Evolutionary conservation across 1,140 invertebrate species (phyloP), one percentile per base, ranked within the genome.

Genomic region (Drosophila aff.): DNA sequence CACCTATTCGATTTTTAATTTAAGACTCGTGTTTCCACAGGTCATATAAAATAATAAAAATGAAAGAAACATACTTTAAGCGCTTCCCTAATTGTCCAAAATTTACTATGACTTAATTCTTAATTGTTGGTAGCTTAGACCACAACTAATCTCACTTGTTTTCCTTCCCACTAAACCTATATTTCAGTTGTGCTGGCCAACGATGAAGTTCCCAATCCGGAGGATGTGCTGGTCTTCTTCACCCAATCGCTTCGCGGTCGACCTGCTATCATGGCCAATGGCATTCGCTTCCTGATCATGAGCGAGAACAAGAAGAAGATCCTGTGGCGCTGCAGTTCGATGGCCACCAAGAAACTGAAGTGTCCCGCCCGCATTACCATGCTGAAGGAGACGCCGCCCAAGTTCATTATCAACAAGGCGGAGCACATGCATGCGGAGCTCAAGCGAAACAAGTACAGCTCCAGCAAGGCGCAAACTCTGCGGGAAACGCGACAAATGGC

Each of bases 271-370:
- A 86, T 93, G 85, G 92, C 91, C 15, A 92, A 93, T 61, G 92
- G 91, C 36, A 79, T 92, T 26, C 91, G 92, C 13, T 93, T 93
- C 53, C 69, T 93, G 3, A 81, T 93, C 4, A 93, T 93, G 92
- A 93, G 92, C 62, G 91, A 93, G 66, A 93, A 92, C 69, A 92
- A 91, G 31, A 93, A 92, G 67, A 92, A 92, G 46, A 93, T 93
- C 10, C 26, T 93, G 23, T 93, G 92, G 92, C 90, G 92, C n/a
- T 93, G 92, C 65, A 92, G 91, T 23, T 93, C 85, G 4, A 93
- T 93, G 92, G 91, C 91, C 15, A 93, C 92, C 10, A 93, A 93
- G 41, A 93, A 92, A 46, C 72, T 93, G 2, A 93, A 93, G 55
- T 93, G 92, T 55, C 92, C 92, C 3, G 92, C 92, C 6, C 87